Conservation (phyloP, 2,888 invertebrate genomes). For the Tipula helvola region DNA sequence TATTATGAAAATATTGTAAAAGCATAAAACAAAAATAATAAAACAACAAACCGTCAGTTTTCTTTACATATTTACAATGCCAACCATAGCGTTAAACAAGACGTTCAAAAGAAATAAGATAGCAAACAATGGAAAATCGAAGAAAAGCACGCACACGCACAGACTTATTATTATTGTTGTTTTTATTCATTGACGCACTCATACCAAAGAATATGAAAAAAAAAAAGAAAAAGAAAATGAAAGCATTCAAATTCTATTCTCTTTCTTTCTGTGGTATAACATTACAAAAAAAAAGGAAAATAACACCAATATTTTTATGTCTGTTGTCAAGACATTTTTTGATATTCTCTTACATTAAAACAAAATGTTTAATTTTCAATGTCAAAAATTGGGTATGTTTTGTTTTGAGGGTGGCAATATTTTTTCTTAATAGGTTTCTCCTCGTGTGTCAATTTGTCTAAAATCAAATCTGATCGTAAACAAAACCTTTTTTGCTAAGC, state of each 20-base stretch:
- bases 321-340: not conserved
- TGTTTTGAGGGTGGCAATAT: not conserved
- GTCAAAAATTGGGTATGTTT: not conserved
- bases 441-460: not conserved
- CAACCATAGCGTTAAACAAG: too few relatives aligned
- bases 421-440: not conserved
- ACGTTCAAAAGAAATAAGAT: too few relatives aligned
- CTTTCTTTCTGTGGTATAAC: not conserved
- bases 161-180: not conserved
- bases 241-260: not conserved
- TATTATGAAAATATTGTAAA: too few relatives aligned
- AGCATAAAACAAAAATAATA: too few relatives aligned
- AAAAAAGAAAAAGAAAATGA: not conserved
- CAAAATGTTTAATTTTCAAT: not conserved
- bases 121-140: not conserved
- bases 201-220: not conserved
- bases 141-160: not conserved
- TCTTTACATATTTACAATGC: too few relatives aligned
- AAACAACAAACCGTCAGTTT: too few relatives aligned
- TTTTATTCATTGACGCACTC: not conserved
- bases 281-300: not conserved
- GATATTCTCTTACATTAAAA: not conserved
- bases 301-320: not conserved
- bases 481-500: not conserved
- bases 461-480: not conserved